Conservation (phyloP, 2,113 vertebrate species). For the Brachypteracias leptosomus region DNA sequence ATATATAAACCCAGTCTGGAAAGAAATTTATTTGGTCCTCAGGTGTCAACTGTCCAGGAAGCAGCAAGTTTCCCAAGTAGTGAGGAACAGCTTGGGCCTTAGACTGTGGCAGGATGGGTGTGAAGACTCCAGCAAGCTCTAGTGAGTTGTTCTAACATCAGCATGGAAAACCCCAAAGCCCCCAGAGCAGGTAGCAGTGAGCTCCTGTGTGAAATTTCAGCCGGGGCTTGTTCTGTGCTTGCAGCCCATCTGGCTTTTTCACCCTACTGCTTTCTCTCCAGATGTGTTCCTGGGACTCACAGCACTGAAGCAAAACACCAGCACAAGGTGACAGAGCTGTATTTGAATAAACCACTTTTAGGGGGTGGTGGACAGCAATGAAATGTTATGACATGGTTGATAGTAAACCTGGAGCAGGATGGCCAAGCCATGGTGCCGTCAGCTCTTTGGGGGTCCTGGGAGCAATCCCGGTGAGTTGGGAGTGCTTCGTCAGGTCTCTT, state of each 20-base stretch:
- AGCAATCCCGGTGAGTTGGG: not conserved
- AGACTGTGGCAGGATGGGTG: not conserved
- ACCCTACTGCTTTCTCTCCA: not conserved
- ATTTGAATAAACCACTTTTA: not conserved
- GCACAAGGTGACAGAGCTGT: not conserved
- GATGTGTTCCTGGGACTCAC: not conserved
- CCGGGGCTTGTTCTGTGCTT: not conserved
- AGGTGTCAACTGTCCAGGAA: not conserved
- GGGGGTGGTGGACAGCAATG: not conserved
- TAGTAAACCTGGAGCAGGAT: not conserved
- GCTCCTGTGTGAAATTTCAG: not conserved
- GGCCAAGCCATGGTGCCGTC: not conserved
- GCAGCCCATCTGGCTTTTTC: not conserved
- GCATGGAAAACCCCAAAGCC: not conserved
- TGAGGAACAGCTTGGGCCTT: not conserved
- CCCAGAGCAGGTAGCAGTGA: not conserved
- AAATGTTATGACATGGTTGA: accelerated
- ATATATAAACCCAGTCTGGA: not conserved
- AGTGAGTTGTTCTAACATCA: not conserved
- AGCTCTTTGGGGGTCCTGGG: not conserved
- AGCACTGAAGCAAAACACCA: not conserved
- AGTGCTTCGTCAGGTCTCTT: not conserved
- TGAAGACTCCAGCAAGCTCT: not conserved
- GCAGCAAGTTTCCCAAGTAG: not conserved
- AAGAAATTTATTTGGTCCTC: not conserved